Evolutionary conservation across 2,797 vertebrate genomes (phyloP).

Genomic region (Holocentrus rufus): DNA sequence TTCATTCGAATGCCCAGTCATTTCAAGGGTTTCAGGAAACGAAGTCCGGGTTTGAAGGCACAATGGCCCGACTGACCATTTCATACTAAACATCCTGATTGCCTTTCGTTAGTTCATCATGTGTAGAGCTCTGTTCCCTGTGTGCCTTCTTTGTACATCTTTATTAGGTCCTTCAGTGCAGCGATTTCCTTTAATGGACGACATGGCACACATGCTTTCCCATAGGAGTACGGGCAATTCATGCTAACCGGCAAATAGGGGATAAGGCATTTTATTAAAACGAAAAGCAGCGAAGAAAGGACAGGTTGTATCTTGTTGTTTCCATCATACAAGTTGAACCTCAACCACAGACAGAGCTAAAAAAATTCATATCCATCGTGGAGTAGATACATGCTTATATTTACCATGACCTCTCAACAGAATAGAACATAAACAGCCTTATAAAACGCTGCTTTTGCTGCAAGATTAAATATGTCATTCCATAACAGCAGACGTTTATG

Average conservation of each 20-base stretch:
- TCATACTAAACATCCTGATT: conserved; percentile 75
- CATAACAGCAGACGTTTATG: conserved; percentile 40
- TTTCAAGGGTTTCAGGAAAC: conserved; percentile 73
- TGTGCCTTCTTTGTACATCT: conserved; percentile 67
- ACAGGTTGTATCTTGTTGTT: conserved; percentile 49
- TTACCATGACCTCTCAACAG: conserved; percentile 48
- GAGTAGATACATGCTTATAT: conserved; percentile 38
- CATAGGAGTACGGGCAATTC: conserved; percentile 63
- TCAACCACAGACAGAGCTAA: conserved; percentile 42
- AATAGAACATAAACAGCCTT: conserved; percentile 41
- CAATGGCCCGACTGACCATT: conserved; percentile 69
- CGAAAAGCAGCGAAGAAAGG: conserved; percentile 48
- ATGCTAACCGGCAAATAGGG: conserved; percentile 54
- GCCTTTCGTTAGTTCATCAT: conserved; percentile 43
- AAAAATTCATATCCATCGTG: conserved; percentile 9
- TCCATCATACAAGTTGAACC: conserved; percentile 44
- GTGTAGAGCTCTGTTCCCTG: conserved; percentile 53
- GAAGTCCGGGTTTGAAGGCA: conserved; percentile 55
- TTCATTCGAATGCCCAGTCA: conserved; percentile 63
- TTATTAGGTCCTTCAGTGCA: conserved; percentile 54
- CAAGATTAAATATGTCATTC: conserved; percentile 50
- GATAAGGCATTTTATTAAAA: conserved; percentile 60
- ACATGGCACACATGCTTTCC: conserved; percentile 60
- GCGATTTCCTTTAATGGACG: conserved; percentile 36
- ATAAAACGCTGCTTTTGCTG: conserved; percentile 52